Conservation (phyloP, 2,797 vertebrate genomes). For the Arrhamphus sclerolepis region DNA sequence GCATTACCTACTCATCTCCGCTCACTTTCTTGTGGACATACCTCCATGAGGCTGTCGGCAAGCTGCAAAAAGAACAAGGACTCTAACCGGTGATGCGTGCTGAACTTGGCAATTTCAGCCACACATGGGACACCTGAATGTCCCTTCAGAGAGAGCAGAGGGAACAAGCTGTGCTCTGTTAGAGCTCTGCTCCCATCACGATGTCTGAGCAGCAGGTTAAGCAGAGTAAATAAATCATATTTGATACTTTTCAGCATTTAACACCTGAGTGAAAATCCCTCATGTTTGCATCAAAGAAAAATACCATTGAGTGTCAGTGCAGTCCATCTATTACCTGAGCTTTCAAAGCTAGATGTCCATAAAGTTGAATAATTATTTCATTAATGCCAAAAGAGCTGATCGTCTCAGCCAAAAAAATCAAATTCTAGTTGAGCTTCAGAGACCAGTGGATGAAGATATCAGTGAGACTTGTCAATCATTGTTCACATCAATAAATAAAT, state of each 20-base stretch:
- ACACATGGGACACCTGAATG: conserved; percentile 46
- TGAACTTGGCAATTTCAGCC: conserved; percentile 51
- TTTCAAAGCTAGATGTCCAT: no score
- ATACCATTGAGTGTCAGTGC: no score
- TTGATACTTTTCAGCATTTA: not conserved
- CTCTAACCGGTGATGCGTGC: conserved; percentile 49
- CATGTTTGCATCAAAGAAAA: no score
- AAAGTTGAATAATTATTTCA: no score
- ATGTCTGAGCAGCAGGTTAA: not conserved
- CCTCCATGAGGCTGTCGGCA: conserved; percentile 42
- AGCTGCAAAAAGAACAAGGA: conserved; percentile 68
- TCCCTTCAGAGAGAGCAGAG: conserved; percentile 43
- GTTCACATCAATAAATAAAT: no score
- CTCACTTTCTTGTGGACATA: conserved; percentile 60
- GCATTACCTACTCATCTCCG: conserved; percentile 24
- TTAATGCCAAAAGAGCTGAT: no score
- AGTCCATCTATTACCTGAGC: no score
- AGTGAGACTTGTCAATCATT: no score
- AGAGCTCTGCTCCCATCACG: not conserved
- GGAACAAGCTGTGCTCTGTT: conserved; percentile 46
- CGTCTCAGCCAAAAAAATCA: no score
- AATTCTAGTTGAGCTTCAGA: no score
- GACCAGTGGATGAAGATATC: no score
- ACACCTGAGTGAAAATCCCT: no score
- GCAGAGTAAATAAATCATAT: not conserved